These are phyloP conservation scores for Sphaerodactylus townsendi DNA, from an alignment of 2,113 vertebrate species.

Conservation along the genomic window DNA sequence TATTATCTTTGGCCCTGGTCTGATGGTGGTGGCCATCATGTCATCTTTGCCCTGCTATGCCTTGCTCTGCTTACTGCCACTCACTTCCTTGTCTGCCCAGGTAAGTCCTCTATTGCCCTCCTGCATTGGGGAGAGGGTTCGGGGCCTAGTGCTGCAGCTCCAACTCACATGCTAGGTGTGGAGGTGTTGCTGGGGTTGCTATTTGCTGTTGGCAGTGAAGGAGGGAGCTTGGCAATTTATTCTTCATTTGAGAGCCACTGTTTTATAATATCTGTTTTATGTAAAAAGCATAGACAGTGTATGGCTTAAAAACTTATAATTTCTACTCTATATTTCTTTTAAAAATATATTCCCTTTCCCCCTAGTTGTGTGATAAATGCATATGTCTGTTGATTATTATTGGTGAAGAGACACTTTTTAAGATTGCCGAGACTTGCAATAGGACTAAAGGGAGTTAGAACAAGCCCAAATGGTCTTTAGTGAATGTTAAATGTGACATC, in stretches of 20 bases:
- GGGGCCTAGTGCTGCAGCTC: too few species aligned
- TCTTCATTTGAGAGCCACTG: not conserved
- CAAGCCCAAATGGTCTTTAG: constrained; percentile 3
- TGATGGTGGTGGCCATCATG: too few species aligned
- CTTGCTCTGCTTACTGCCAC: too few species aligned
- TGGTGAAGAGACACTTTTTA: constrained; percentile 30
- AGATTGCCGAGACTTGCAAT: not conserved
- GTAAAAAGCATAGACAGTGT: constrained; percentile 42
- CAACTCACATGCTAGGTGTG: too few species aligned
- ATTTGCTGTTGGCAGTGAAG: too few species aligned
- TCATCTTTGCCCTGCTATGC: too few species aligned
- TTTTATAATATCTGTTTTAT: constrained; percentile 1
- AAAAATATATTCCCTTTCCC: constrained; percentile 53
- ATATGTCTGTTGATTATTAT: constrained; percentile 39
- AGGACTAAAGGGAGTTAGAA: not conserved
- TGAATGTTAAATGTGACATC: not conserved
- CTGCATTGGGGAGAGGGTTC: too few species aligned
- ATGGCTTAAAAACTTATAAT: constrained; percentile 57
- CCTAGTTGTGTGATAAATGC: constrained; percentile 42
- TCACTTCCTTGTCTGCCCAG: too few species aligned
- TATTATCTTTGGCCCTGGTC: too few species aligned
- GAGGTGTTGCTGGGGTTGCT: too few species aligned
- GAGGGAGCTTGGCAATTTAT: too few species aligned
- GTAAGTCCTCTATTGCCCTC: too few species aligned
- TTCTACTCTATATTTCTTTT: constrained; percentile 54